Conservation (phyloP, 2,797 vertebrate genomes). For the Phrynocephalus guinanensis region DNA sequence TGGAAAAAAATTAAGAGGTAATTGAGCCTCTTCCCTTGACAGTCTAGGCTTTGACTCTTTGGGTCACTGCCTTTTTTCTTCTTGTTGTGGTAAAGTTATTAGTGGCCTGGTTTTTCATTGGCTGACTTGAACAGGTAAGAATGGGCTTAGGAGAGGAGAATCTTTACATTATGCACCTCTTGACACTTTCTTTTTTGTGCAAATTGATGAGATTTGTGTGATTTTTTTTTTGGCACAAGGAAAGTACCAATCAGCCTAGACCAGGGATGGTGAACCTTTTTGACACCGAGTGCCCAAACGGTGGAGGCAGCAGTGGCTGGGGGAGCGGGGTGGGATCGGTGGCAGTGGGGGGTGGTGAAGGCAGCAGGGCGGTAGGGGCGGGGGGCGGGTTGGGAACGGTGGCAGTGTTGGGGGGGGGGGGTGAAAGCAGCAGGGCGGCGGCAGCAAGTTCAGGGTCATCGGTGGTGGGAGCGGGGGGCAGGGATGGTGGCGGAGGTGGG, state of each 20-base stretch:
- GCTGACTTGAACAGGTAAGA: not conserved
- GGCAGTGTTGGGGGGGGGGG: too few species aligned
- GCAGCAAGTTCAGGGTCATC: too few species aligned
- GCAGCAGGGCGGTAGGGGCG: too few species aligned
- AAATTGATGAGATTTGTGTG: not conserved
- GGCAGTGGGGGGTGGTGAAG: too few species aligned
- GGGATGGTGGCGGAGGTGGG: too few species aligned
- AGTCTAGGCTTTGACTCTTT: not conserved
- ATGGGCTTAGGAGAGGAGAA: not conserved
- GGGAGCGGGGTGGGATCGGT: too few species aligned
- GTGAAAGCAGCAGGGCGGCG: too few species aligned
- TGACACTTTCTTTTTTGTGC: not conserved
- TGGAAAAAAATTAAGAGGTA: slow-evolving; percentile 8
- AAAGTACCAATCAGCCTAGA: not conserved
- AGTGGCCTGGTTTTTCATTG: not conserved
- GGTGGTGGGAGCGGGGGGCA: too few species aligned
- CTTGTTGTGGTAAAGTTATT: not conserved
- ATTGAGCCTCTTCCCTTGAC: slow-evolving; percentile 8
- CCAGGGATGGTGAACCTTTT: too few species aligned
- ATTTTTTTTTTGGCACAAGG: not conserved
- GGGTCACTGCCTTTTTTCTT: not conserved
- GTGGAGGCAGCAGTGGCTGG: too few species aligned
- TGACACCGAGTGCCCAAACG: too few species aligned
- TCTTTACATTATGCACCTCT: not conserved
- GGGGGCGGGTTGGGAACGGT: too few species aligned